phyloP scores from a whole-genome alignment of 2,113 vertebrate species.

The Alligator mississippiensis region DNA sequence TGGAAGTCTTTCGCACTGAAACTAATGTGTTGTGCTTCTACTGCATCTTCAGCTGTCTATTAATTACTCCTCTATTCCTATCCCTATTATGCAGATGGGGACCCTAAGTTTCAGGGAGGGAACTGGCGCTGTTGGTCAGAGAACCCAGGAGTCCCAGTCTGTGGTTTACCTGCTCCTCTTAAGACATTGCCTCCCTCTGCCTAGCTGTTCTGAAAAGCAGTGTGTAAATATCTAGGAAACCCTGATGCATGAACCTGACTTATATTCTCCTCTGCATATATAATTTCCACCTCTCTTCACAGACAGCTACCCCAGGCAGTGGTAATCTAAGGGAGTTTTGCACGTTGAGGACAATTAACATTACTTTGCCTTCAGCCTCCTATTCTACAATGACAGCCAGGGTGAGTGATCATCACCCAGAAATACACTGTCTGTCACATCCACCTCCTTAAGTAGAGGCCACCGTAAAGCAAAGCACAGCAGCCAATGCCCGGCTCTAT shows the following conservation, averaged over 20 bases:
- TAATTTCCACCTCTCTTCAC: background rate
- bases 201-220: background rate
- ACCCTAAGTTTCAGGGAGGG: background rate
- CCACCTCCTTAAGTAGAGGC: background rate
- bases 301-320: background rate
- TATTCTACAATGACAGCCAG: background rate
- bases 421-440: background rate
- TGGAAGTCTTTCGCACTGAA: background rate
- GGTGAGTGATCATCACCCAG: background rate
- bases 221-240: background rate
- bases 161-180: background rate
- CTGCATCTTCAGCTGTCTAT: background rate
- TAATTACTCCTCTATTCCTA: background rate
- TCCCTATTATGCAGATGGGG: background rate
- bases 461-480: background rate
- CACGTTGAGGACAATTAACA: background rate
- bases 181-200: background rate
- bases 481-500: rapidly evolving
- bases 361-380: background rate
- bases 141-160: background rate
- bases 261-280: background rate
- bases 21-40: background rate
- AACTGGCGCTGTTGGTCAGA: background rate
- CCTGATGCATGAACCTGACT: background rate
- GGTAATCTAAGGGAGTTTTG: background rate